phyloP scores from a whole-genome alignment of 2,888 invertebrate genomes.

The Podotricha telesiphe region DNA sequence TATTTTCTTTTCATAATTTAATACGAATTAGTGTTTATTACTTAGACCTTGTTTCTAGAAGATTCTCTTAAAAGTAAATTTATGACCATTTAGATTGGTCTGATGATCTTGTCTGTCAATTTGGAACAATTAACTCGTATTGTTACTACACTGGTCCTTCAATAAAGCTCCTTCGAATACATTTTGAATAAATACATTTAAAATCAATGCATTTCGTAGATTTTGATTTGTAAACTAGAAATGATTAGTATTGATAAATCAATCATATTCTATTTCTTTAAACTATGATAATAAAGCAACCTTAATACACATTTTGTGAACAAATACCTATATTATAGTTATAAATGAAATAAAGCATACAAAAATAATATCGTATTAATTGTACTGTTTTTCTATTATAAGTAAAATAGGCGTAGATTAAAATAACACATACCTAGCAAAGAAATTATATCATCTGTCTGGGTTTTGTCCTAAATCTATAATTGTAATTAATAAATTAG shows the following conservation, averaged over 20 bases:
- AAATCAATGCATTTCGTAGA: background rate
- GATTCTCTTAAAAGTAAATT: slow-evolving; percentile 17
- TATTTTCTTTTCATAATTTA: background rate
- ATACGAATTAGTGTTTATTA: background rate
- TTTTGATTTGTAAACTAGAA: too few relatives aligned
- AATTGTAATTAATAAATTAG: too few relatives aligned
- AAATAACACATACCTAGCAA: slow-evolving; percentile 13
- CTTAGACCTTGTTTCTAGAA: slow-evolving; percentile 15
- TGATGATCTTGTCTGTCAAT: slow-evolving; percentile 31
- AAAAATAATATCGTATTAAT: background rate
- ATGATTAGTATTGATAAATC: too few relatives aligned
- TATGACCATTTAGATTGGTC: slow-evolving; percentile 16
- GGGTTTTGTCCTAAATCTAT: slow-evolving; percentile 42
- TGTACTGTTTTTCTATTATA: background rate
- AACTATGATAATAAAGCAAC: too few relatives aligned
- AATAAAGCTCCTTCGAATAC: slow-evolving; percentile 20
- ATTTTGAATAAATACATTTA: slow-evolving; percentile 6
- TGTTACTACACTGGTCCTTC: background rate
- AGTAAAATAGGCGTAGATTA: background rate
- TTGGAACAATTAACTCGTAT: slow-evolving; percentile 37
- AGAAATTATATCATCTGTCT: slow-evolving; percentile 25
- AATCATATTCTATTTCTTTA: too few relatives aligned
- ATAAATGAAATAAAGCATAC: too few relatives aligned
- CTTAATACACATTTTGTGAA: too few relatives aligned
- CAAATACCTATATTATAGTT: too few relatives aligned